Evolutionary conservation across 2,797 vertebrate genomes (phyloP).

Genomic region (Pseudopleuronectes americanus): DNA sequence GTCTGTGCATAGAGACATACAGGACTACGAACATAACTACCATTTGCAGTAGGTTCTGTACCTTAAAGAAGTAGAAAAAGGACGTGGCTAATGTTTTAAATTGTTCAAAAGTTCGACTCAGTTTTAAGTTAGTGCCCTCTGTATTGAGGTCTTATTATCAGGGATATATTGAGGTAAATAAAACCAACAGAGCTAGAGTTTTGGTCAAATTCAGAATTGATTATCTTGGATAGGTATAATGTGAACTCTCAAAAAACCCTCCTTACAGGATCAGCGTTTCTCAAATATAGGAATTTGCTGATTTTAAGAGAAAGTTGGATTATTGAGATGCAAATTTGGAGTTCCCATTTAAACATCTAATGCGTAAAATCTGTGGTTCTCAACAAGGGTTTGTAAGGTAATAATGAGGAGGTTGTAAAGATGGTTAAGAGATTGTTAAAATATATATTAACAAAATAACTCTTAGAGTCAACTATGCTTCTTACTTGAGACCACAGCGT

Average conservation of each 20-base stretch:
- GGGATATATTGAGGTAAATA: not conserved
- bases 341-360: not conserved
- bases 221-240: not conserved
- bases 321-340: no score
- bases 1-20: conserved; percentile 6
- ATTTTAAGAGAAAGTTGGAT: no score
- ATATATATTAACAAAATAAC: not conserved
- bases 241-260: not conserved
- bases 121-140: not conserved
- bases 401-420: not conserved
- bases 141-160: not conserved
- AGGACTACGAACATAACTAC: no score
- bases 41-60: not conserved
- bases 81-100: not conserved
- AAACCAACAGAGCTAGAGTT: not conserved
- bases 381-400: not conserved
- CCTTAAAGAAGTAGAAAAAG: conserved; percentile 11
- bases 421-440: not conserved
- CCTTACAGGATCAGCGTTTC: not conserved
- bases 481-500: not conserved
- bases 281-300: no score
- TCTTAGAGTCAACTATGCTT: not conserved
- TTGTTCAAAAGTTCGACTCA: not conserved
- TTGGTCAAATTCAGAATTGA: no score
- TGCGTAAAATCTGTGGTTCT: not conserved